phyloP scores from a whole-genome alignment of 2,888 invertebrate species.

The Aromia moschata region DNA sequence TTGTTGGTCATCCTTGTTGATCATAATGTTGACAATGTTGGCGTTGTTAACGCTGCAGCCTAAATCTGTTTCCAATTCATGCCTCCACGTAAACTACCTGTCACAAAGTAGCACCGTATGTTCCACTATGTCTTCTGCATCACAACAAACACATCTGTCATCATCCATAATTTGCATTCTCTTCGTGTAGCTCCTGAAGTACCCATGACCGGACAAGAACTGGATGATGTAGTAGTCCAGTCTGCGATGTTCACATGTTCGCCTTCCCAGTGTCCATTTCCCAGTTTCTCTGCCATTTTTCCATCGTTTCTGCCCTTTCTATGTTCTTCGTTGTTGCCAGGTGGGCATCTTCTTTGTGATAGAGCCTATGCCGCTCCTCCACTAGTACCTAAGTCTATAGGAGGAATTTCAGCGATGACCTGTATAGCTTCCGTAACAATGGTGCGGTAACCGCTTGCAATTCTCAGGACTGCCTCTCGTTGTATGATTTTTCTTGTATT shows the following conservation, averaged over 20 bases:
- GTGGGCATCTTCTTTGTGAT: background rate
- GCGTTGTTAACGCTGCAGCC: background rate
- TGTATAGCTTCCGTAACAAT: background rate
- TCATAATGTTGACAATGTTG: background rate
- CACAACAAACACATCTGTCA: background rate
- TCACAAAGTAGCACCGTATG: background rate
- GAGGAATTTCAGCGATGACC: background rate
- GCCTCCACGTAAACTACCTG: background rate
- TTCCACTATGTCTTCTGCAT: background rate
- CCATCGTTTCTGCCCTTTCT: background rate
- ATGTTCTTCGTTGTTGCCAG: background rate
- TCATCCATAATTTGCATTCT: background rate
- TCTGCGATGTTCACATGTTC: background rate
- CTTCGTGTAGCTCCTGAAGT: background rate
- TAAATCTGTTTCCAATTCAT: background rate
- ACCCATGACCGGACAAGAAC: background rate
- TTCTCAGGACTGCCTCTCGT: background rate
- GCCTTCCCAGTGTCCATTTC: background rate
- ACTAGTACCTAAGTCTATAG: background rate
- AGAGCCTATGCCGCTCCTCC: background rate
- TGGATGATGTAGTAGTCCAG: slow-evolving; percentile 1
- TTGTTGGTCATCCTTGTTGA: background rate
- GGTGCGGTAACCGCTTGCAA: background rate
- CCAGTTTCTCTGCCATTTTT: slow-evolving; percentile 2
- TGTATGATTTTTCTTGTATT: background rate